These are phyloP conservation scores for Micropoecilia bifurca DNA, from an alignment of 2,797 vertebrate genomes.

Conservation along the genomic window DNA sequence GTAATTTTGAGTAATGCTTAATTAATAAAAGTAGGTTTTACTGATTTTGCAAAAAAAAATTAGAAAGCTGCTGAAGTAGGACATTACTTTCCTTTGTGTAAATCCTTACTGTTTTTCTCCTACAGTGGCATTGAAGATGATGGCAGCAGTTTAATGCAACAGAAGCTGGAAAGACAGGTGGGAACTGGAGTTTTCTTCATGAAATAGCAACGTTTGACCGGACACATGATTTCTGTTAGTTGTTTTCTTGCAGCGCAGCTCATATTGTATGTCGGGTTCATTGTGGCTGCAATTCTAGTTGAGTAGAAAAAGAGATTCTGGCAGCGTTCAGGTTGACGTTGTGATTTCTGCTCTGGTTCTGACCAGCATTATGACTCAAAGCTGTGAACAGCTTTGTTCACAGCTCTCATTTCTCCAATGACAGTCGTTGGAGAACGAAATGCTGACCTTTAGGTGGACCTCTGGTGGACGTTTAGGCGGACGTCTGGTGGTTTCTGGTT, in stretches of 20 bases:
- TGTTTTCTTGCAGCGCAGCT: no score
- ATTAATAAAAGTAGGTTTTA: neutral
- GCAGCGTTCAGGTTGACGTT: neutral
- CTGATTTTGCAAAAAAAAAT: neutral
- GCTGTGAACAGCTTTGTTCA: no score
- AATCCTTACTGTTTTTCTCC: slow-evolving; percentile 36
- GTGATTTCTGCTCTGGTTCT: neutral
- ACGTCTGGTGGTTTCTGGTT: neutral
- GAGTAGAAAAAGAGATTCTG: neutral
- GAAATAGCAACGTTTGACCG: neutral
- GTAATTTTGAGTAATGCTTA: neutral
- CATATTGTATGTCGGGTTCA: no score
- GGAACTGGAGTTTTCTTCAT: neutral
- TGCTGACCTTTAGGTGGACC: no score
- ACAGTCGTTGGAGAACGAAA: no score
- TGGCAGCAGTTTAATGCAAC: slow-evolving; percentile 87
- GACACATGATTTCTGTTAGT: neutral
- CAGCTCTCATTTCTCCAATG: no score
- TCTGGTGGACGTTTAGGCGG: no score
- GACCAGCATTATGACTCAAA: no score
- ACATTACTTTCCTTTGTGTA: neutral
- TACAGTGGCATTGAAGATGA: slow-evolving; percentile 89
- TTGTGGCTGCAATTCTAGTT: neutral
- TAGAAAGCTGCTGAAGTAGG: slow-evolving; percentile 2
- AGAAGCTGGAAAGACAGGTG: slow-evolving; percentile 97